Evolutionary conservation across 2,113 vertebrate genomes (phyloP).

Genomic region (Sinocyclocheilus maitianheensis): DNA sequence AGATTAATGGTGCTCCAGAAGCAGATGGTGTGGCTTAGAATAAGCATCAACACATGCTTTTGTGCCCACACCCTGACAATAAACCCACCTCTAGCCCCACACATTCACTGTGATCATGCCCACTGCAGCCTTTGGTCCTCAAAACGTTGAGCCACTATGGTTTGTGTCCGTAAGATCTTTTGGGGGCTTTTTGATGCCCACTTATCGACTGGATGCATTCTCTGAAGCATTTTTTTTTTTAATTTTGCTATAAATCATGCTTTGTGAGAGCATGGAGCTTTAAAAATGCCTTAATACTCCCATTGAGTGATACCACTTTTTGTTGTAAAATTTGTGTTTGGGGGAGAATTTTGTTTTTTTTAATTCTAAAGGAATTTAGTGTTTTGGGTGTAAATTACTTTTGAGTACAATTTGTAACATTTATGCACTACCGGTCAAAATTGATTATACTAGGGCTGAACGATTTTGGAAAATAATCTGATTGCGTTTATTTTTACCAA

Average conservation of each 20-base stretch:
- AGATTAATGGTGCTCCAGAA: conserved; percentile 56
- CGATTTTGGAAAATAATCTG: no score
- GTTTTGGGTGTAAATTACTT: background rate
- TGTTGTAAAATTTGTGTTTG: background rate
- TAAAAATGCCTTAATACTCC: background rate
- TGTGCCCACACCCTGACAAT: conserved; percentile 28
- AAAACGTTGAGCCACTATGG: background rate
- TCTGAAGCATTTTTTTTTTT: no score
- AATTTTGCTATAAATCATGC: no score
- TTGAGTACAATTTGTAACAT: background rate
- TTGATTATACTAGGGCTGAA: no score
- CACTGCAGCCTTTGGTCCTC: background rate
- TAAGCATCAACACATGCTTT: conserved; percentile 40
- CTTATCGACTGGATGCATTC: background rate
- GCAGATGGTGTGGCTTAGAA: conserved; percentile 50
- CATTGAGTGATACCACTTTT: background rate
- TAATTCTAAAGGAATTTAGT: background rate
- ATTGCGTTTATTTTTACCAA: no score
- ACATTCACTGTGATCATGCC: background rate
- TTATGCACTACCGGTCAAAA: no score
- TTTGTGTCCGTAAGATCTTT: background rate
- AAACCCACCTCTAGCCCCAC: conserved; percentile 4
- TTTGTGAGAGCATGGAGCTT: background rate
- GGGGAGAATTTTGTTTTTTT: no score
- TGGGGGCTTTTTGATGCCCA: background rate